These are phyloP conservation scores for Leucosticte australis DNA, from an alignment of 2,113 vertebrate species.

Conservation along the genomic window DNA sequence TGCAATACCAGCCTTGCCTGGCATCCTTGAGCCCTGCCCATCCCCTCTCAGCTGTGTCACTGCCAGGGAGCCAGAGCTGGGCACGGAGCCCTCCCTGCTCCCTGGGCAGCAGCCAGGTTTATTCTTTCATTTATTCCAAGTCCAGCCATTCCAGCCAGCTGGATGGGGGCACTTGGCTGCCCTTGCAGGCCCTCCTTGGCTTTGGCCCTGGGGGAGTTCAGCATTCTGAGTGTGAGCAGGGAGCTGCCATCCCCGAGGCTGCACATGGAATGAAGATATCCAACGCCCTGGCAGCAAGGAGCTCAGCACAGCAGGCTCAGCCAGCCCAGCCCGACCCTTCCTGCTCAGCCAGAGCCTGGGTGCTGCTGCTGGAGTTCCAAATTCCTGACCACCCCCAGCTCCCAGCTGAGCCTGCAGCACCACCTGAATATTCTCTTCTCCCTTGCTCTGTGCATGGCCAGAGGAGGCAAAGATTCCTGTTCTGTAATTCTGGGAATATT, in stretches of 20 bases:
- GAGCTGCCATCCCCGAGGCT: not conserved
- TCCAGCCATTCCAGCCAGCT: not conserved
- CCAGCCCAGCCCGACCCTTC: not conserved
- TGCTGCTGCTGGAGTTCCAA: not conserved
- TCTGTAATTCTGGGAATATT: too few species aligned
- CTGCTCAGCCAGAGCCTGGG: not conserved
- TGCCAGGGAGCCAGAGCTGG: not conserved
- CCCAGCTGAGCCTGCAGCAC: not conserved
- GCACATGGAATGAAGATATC: not conserved
- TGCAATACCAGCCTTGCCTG: not conserved
- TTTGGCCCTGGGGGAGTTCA: not conserved
- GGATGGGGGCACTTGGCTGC: not conserved
- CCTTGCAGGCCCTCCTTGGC: constrained; percentile 15
- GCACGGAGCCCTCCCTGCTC: not conserved
- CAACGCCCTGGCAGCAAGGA: not conserved
- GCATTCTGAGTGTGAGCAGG: not conserved
- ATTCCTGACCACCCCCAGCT: not conserved
- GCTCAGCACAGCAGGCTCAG: not conserved
- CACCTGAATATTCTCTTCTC: not conserved
- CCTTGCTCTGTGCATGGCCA: not conserved
- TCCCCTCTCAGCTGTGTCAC: not conserved
- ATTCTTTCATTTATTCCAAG: not conserved
- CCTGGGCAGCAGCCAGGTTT: constrained; percentile 8
- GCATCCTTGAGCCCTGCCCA: not conserved
- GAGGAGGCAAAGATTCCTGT: not conserved